Evolutionary conservation across 2,113 vertebrate species (phyloP).

Genomic region (Callocephalon fimbriatum): DNA sequence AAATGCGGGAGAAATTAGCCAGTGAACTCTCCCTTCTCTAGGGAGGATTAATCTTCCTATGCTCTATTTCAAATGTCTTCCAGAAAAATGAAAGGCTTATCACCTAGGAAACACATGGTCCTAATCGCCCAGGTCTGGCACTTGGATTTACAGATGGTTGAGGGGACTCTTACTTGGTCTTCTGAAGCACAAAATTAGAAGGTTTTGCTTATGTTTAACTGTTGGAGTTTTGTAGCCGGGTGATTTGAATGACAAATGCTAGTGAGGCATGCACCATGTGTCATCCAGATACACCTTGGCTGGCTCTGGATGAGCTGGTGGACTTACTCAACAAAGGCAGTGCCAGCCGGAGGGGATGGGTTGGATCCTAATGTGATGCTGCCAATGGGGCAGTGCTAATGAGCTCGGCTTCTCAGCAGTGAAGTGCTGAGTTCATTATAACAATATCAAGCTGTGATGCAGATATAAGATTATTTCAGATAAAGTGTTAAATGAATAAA

Average conservation of each 20-base stretch:
- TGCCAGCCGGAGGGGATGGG: neutral
- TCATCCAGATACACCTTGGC: neutral
- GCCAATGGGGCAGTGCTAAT: neutral
- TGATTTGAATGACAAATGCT: neutral
- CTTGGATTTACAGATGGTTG: constrained; percentile 11
- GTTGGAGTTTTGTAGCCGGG: neutral
- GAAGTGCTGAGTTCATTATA: neutral
- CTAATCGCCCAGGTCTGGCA: constrained; percentile 70
- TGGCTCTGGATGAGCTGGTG: neutral
- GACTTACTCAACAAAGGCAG: neutral
- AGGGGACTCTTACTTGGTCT: constrained; percentile 23
- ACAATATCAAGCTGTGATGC: neutral
- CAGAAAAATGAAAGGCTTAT: constrained; percentile 73
- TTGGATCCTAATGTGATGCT: neutral
- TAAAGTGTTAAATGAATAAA: neutral
- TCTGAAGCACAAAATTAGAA: constrained; percentile 48
- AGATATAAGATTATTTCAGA: neutral
- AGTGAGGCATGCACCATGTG: fast-evolving
- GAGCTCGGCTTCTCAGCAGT: neutral
- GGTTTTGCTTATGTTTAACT: neutral
- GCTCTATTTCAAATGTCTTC: constrained; percentile 75
- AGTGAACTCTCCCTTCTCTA: constrained; percentile 73
- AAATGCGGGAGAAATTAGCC: constrained; percentile 75
- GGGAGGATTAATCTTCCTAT: constrained; percentile 75
- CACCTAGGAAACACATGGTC: constrained; percentile 73